A percentile compares a stretch with the other conserved stretches of the same genome.
Evolutionary conservation across 2,888 invertebrate genomes (phyloP).

Genomic region (Oscheius sp.): DNA sequence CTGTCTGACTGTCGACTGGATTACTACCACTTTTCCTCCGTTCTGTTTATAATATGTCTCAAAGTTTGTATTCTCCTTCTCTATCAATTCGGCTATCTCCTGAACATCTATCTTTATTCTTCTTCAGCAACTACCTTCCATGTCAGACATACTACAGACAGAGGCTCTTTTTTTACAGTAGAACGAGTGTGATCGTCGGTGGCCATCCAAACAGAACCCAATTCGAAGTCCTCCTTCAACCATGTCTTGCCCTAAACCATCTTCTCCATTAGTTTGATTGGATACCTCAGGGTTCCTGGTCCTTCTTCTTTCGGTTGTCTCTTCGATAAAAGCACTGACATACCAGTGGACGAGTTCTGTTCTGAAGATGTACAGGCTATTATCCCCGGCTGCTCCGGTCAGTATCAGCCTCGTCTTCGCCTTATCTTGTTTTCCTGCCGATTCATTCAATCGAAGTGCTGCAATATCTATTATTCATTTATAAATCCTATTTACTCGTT

Average conservation of each 20-base stretch:
- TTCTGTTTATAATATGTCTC: conserved; percentile 45
- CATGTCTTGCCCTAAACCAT: conserved; percentile 27
- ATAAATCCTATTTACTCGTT: not conserved
- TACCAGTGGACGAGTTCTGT: conserved; percentile 46
- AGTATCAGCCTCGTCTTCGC: conserved; percentile 13
- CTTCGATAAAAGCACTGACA: conserved; percentile 32
- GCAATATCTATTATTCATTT: conserved; percentile 7
- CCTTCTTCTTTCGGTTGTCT: conserved; percentile 7
- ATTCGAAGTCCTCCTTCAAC: conserved; percentile 38
- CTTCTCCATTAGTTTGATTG: not conserved
- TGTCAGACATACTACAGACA: conserved; percentile 5
- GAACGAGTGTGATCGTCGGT: conserved; percentile 28
- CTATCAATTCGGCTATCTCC: conserved; percentile 22
- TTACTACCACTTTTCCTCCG: conserved; percentile 37
- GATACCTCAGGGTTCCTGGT: not conserved
- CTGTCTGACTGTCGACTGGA: conserved; percentile 39
- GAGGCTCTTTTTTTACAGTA: not conserved
- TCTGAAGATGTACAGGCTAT: conserved; percentile 5
- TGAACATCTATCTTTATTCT: too few species aligned
- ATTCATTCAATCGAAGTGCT: conserved; percentile 44
- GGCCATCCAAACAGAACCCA: conserved; percentile 36
- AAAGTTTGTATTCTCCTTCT: conserved; percentile 39
- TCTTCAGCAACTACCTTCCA: not conserved
- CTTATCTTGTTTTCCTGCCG: conserved; percentile 27
- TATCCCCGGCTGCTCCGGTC: conserved; percentile 16